phyloP scores from a whole-genome alignment of 2,888 invertebrate genomes.

The Cremastinae sp. region DNA sequence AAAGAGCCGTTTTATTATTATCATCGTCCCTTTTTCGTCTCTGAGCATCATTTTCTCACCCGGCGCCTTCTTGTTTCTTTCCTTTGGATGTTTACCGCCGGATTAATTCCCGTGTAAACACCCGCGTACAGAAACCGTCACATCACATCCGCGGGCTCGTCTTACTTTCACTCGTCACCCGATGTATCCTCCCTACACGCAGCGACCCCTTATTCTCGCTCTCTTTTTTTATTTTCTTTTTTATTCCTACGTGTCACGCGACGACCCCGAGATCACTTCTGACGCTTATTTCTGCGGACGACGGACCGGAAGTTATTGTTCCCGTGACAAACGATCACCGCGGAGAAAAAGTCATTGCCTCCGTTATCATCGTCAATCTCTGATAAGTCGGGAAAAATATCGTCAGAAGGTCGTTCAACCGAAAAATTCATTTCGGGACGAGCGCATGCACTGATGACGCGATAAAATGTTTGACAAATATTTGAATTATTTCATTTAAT shows the following conservation, averaged over 20 bases:
- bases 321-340: too few species aligned
- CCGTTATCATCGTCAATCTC: conserved; percentile 5
- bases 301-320: too few species aligned
- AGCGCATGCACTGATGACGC: too few species aligned
- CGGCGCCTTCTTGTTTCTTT: conserved; percentile 32
- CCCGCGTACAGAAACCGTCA: conserved; percentile 41
- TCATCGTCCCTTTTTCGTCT: conserved; percentile 64
- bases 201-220: too few species aligned
- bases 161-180: conserved; percentile 33
- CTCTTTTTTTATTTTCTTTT: too few species aligned
- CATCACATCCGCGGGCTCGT: conserved; percentile 12
- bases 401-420: too few species aligned
- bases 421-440: too few species aligned
- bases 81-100: conserved; percentile 58
- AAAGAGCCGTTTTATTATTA: conserved; percentile 74
- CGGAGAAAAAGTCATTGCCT: not conserved
- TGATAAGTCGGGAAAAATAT: too few species aligned
- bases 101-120: conserved; percentile 74
- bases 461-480: too few species aligned
- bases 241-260: not conserved
- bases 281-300: too few species aligned
- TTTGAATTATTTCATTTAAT: too few species aligned
- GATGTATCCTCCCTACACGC: not conserved
- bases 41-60: conserved; percentile 45
- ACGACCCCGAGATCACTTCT: too few species aligned